phyloP scores from a whole-genome alignment of 2,113 vertebrate genomes.

The Hemichromis elongatus region DNA sequence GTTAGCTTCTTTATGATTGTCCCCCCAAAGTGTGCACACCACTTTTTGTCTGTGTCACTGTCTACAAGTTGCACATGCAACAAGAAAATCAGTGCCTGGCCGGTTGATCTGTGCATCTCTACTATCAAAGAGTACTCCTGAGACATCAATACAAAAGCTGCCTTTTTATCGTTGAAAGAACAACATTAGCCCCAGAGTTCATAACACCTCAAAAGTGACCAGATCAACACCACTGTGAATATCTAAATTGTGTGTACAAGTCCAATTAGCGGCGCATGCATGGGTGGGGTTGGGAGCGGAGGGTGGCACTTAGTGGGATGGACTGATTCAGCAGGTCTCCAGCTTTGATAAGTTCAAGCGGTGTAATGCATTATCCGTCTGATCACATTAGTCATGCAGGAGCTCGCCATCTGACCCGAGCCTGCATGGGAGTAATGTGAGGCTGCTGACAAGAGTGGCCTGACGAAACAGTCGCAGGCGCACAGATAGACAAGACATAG shows the following conservation, averaged over 20 bases:
- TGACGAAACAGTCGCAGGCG: slow-evolving; percentile 53
- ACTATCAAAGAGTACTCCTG: neutral
- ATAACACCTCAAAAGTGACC: neutral
- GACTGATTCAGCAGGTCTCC: slow-evolving; percentile 64
- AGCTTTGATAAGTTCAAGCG: slow-evolving; percentile 66
- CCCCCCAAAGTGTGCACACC: neutral
- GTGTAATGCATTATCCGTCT: slow-evolving; percentile 64
- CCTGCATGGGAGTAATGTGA: slow-evolving; percentile 59
- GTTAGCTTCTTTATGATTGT: neutral
- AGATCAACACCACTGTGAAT: neutral
- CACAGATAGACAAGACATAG: slow-evolving; percentile 20
- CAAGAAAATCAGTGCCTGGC: neutral
- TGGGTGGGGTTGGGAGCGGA: neutral
- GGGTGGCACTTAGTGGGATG: slow-evolving; percentile 17
- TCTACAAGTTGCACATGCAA: neutral
- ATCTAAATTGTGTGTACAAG: slow-evolving; percentile 4
- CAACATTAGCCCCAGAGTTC: neutral
- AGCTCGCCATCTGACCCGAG: slow-evolving; percentile 64
- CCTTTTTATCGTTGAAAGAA: neutral
- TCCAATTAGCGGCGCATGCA: slow-evolving; percentile 23
- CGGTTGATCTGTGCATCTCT: neutral
- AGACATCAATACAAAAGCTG: neutral
- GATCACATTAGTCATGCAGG: slow-evolving; percentile 70
- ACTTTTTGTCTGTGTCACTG: neutral
- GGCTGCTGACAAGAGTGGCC: slow-evolving; percentile 60